Conservation (phyloP, 2,113 vertebrate genomes). For the Vulpes ferrilata region DNA sequence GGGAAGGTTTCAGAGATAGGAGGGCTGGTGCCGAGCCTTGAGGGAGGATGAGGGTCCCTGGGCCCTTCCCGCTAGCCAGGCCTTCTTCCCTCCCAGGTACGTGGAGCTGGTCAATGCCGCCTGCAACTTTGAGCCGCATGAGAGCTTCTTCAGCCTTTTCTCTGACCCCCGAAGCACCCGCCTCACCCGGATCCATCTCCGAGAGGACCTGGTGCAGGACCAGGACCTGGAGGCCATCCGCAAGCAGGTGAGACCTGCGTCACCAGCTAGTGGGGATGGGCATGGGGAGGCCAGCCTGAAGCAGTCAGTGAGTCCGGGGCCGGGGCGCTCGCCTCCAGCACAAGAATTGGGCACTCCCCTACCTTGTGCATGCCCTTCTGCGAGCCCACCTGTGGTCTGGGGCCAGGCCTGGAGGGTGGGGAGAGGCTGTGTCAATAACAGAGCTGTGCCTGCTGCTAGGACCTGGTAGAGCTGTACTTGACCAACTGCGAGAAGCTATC, state of each 20-base stretch:
- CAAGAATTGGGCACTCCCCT: not conserved
- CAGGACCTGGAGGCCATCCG: constrained; percentile 96
- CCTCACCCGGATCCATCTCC: constrained; percentile 94
- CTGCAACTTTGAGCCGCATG: constrained; percentile 94
- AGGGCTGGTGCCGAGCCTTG: not conserved
- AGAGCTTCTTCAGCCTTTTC: constrained; percentile 98
- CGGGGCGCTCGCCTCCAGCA: fast-evolving
- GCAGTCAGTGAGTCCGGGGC: not conserved
- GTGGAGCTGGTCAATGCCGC: constrained; percentile 97
- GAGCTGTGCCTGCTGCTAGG: constrained; percentile 86
- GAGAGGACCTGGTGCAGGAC: constrained; percentile 95
- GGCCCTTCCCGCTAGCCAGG: constrained; percentile 16
- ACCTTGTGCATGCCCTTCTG: not conserved
- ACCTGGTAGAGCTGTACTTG: constrained; percentile 96
- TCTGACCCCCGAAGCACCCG: constrained; percentile 96
- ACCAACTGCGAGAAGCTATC: constrained; percentile 96
- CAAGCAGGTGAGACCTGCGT: constrained; percentile 91
- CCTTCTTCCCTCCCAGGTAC: constrained; percentile 88
- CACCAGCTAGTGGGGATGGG: fast-evolving
- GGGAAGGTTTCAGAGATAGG: not conserved
- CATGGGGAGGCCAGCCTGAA: fast-evolving
- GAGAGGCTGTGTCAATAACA: not conserved
- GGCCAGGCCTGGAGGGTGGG: not conserved
- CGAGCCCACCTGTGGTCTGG: not conserved
- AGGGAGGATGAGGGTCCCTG: not conserved